Base-by-base conservation (phyloP, 2,888 invertebrate species). In the Geophilus truncorum region DNA sequence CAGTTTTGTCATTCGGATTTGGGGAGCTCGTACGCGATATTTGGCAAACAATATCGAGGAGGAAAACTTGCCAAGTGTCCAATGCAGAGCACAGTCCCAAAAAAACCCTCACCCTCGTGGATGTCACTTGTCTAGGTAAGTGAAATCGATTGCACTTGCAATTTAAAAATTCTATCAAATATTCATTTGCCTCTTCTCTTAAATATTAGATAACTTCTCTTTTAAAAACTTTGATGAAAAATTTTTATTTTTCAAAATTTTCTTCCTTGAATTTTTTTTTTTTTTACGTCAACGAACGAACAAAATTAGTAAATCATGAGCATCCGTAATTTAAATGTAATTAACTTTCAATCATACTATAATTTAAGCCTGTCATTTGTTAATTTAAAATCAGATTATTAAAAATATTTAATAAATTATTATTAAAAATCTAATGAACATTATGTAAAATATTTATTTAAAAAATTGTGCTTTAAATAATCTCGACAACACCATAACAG, bases 51-150 rank as follows among this genome's bases (percentile, higher is more conserved):
- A 36, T 77, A 21, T 77, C 77, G 21, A 28, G 77, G 21, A 12
- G 36, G 18, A 77, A 77, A 36, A 77, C 34, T 77, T 32, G 32
- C 77, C 34, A 77, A 32, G 77, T 77, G 34, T 36, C 34, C 21
- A 36, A 21, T 21, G 9, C 18, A 9, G 30, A 28, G n/a, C 32
- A 18, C 2, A 32, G 7, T 23, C 34, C 36, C n/a, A 34, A 32
- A 77, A 77, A 32, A 77, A n/a, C 18, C 10, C 77, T 77, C 77
- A 77, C 77, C 77, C 21, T 77, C 18, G 77, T 77, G 77, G 77
- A 77, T 36, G 21, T 77, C 36, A 77, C 77, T 21, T 77, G 77
- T 36, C 77, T 77, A 12, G 77, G 77, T 77, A 77, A 10, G 77
- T 34, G 28, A 70, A 28, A 70, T 70, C 70, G 70, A 70, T 70